Evolutionary conservation across 2,888 invertebrate species (phyloP).

Genomic region (Laothoe populi): DNA sequence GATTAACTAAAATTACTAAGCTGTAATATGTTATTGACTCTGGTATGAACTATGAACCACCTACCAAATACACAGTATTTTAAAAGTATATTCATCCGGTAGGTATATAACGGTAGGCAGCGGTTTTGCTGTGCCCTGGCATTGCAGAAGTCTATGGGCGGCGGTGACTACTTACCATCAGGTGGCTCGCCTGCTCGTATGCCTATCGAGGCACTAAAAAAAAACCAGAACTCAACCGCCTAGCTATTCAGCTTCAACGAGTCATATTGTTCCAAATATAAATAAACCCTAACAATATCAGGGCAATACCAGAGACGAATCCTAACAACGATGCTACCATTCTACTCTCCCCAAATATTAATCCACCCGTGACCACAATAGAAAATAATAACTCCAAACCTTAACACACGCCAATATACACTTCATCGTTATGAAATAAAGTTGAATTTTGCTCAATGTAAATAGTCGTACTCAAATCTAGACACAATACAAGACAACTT

Average conservation of each 20-base stretch:
- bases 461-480: not conserved
- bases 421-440: conserved; percentile 39
- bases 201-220: no score
- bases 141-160: no score
- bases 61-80: no score
- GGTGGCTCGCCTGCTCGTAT: no score
- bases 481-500: not conserved
- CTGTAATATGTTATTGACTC: no score
- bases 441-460: conserved; percentile 40
- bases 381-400: conserved; percentile 36
- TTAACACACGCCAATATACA: conserved; percentile 27
- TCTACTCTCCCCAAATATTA: conserved; percentile 58
- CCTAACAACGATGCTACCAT: conserved; percentile 48
- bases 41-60: no score
- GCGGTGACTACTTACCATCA: no score
- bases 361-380: conserved; percentile 34
- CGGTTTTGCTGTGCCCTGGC: no score
- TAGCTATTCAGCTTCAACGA: not conserved
- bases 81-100: no score
- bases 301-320: conserved; percentile 42
- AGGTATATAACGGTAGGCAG: no score
- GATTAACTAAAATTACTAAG: no score
- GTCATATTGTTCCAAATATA: conserved; percentile 10
- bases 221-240: not conserved
- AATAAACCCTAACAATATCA: conserved; percentile 11